Percentiles rank a stretch among this genome's conserved stretches.
Conservation (phyloP, 2,113 vertebrate genomes). For the Corythoichthys intestinalis region DNA sequence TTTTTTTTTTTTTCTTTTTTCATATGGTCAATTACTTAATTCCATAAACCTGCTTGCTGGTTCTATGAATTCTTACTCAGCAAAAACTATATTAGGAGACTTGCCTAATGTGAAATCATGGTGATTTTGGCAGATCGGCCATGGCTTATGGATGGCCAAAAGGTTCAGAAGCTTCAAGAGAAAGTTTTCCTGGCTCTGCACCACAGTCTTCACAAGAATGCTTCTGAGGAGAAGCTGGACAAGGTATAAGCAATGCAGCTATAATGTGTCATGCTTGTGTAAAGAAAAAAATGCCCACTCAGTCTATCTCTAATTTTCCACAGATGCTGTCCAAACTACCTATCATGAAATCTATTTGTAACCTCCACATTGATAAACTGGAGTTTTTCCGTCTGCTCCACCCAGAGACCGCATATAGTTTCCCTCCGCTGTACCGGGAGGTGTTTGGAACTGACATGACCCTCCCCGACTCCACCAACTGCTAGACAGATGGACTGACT, state of each 20-base stretch:
- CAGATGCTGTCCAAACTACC: conserved; percentile 87
- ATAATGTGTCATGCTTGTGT: neutral
- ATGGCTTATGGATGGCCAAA: conserved; percentile 82
- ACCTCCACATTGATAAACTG: conserved; percentile 87
- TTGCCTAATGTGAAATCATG: neutral
- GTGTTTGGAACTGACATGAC: conserved; percentile 84
- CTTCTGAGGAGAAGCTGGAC: conserved; percentile 79
- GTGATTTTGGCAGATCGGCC: conserved; percentile 72
- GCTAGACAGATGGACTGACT: conserved; percentile 61
- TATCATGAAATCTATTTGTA: conserved; percentile 87
- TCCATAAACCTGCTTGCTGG: neutral
- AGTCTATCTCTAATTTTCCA: conserved; percentile 12
- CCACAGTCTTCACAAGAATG: conserved; percentile 81
- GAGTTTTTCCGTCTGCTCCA: conserved; percentile 88
- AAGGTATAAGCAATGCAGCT: conserved; percentile 67
- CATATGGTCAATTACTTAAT: neutral
- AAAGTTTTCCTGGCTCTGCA: conserved; percentile 84
- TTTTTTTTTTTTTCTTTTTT: neutral
- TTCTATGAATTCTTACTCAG: neutral
- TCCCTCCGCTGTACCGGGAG: conserved; percentile 87
- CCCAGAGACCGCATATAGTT: conserved; percentile 83
- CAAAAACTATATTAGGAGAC: neutral
- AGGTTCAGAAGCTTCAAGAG: conserved; percentile 86
- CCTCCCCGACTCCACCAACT: conserved; percentile 73
- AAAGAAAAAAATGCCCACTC: neutral